Evolutionary conservation across 1,140 invertebrate species (phyloP), one percentile per base, ranked within the genome.

Genomic region (Microplitis demolitor): DNA sequence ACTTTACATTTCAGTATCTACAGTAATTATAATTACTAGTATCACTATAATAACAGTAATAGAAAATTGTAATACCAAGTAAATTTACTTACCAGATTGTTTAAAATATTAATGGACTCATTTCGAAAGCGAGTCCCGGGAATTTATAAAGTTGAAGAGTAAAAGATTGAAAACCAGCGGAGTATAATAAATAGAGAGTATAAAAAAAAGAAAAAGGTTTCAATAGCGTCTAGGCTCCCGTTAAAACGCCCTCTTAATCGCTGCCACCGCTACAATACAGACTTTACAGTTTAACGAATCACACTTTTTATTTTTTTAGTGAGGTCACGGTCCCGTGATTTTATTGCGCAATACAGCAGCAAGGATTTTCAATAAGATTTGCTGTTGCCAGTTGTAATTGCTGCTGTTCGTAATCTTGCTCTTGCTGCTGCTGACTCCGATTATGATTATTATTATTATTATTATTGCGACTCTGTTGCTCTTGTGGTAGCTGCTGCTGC

Each of bases 341-440:
- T 77, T 56, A 87, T 78, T 87, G 85, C 67, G 87, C 82, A 79
- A 87, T 85, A 74, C 86, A 87, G 78, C 85, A 87, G 77, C 85
- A 87, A 67, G 85, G 83, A 77, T 82, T 83, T 77, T 79, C 84
- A 68, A 84, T 80, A 62, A 87, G 76, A 66, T 74, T 77, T 60
- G 70, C 76, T 35, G 79, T 71, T 16, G 79, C 73, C 53, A 81
- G 72, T 54, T 74, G 75, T 33, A 76, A 63, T 70, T 67, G 69
- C 13, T 71, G 69, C 34, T 62, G 60, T 60, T 53, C 62, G 60
- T 58, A 56, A 64, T 61, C 16, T 35, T 66, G 8, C 4, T 56
- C 33, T n/a, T 24, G 24, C 51, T 11, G 71, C 54, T 78, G 78
- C 39, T 76, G 66, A 69, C 77, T 51, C 62, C 76, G 75, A 72